Base-by-base conservation (phyloP, 2,888 invertebrate species). In the Drosophila merina region DNA sequence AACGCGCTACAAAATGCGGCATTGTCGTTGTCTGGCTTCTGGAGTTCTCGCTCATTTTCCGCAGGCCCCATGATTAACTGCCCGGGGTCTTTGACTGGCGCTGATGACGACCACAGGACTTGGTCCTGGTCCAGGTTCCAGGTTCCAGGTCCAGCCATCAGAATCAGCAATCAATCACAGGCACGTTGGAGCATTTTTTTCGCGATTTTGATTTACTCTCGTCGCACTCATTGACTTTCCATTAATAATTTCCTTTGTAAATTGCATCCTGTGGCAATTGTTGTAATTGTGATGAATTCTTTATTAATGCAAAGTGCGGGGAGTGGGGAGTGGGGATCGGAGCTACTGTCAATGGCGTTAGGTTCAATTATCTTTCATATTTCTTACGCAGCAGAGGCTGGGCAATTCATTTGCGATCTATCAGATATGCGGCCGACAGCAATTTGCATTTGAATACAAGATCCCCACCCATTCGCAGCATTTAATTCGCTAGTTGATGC, bases 141-240 rank as follows among this genome's bases (percentile, higher is more conserved):
- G 14, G n/a, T 63, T 40, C 10, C 10, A 4, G 8, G 20, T 25
- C 63, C 56, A 48, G 44, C 50, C 66, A 28, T 57, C 76, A 57
- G 59, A 84, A 68, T 60, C 57, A 72, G 76, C 73, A 86, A 87
- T 87, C 88, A 89, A 87, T 87, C 87, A 88, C 77, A 73, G 75
- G 66, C 76, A 76, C 74, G 51, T 81, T 73, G 75, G 69, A 74
- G 82, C 75, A 83, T 79, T 88, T 88, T 76, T 57, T 38, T 48
- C 42, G 8, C 63, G 63, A 45, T 54, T 67, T 64, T 54, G 64
- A 64, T 64, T 64, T 68, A 67, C 63, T 64, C 51, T 40, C 86
- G 81, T 66, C 73, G 75, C 77, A 88, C 84, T 90, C 90, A 89
- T 89, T 90, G 89, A 90, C 79, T 90, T 88, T 88, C 77, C 89